These are phyloP conservation scores for Galendromus occidentalis DNA, from an alignment of 1,140 invertebrate species.

Conservation along the genomic window DNA sequence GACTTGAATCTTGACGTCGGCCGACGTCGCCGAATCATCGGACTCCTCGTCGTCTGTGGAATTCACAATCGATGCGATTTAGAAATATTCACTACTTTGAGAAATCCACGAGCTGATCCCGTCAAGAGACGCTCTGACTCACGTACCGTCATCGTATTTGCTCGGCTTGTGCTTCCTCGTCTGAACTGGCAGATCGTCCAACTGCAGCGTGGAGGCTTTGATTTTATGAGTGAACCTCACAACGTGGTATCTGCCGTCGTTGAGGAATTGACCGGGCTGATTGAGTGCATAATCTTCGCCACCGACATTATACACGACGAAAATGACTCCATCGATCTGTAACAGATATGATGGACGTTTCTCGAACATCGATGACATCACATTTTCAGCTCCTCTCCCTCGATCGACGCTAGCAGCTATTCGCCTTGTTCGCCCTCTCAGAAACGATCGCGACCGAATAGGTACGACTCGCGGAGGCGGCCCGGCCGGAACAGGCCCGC, in stretches of 20 bases:
- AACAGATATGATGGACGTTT: constrained; percentile 16
- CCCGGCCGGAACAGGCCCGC: no score
- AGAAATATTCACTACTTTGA: no score
- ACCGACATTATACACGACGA: constrained; percentile 82
- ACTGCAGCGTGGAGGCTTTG: constrained; percentile 68
- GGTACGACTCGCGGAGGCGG: no score
- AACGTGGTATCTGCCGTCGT: constrained; percentile 82
- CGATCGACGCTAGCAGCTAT: no score
- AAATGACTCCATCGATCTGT: constrained; percentile 72
- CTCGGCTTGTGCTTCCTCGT: constrained; percentile 20
- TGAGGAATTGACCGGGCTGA: constrained; percentile 63
- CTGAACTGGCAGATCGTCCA: constrained; percentile 72
- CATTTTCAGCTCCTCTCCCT: no score
- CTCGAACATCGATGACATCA: no score
- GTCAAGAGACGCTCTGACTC: no score
- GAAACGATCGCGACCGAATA: no score
- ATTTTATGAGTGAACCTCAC: constrained; percentile 67
- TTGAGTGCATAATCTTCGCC: constrained; percentile 74
- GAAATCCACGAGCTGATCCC: no score
- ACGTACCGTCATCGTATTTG: constrained; percentile 2
- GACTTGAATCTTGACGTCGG: constrained; percentile 19
- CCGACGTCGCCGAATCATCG: not conserved
- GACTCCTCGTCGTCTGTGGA: not conserved
- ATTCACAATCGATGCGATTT: no score
- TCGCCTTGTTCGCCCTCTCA: no score